Evolutionary conservation across 2,888 invertebrate genomes (phyloP).

Genomic region (Rhagophthalmus giganteus): DNA sequence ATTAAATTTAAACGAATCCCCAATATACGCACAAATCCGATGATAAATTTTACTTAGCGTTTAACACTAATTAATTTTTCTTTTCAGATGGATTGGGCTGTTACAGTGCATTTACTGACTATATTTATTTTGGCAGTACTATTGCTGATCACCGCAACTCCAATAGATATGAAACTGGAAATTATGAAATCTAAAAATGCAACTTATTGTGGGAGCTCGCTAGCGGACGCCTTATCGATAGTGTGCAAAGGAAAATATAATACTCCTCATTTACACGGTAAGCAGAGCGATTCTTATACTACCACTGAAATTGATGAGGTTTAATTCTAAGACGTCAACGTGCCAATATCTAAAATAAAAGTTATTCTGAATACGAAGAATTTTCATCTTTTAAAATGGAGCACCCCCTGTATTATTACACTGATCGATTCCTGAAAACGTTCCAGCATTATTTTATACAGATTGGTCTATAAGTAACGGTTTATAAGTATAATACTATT

Average conservation of each 20-base stretch:
- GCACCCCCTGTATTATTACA: background rate
- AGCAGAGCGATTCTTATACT: too few relatives aligned
- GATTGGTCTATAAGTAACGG: too few relatives aligned
- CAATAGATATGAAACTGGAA: background rate
- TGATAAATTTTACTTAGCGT: too few relatives aligned
- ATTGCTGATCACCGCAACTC: background rate
- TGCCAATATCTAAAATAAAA: too few relatives aligned
- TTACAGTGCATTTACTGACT: background rate
- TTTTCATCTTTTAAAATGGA: too few relatives aligned
- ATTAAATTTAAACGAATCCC: too few relatives aligned
- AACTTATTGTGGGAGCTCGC: conserved; percentile 4
- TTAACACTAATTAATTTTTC: background rate
- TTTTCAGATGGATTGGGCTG: background rate
- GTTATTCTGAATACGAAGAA: too few relatives aligned
- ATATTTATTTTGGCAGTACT: background rate
- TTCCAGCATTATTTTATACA: background rate
- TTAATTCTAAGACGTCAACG: too few relatives aligned
- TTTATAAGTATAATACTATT: too few relatives aligned
- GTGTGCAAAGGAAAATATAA: conserved; percentile 5
- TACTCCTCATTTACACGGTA: background rate
- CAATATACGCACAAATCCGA: too few relatives aligned
- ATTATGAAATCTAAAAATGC: conserved; percentile 5
- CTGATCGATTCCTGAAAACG: background rate
- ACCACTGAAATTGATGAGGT: too few relatives aligned
- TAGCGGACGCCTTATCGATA: conserved; percentile 2